phyloP scores from a whole-genome alignment of 37 sponge, comb jelly and placozoan species.

The Spongilla lacustris region DNA sequence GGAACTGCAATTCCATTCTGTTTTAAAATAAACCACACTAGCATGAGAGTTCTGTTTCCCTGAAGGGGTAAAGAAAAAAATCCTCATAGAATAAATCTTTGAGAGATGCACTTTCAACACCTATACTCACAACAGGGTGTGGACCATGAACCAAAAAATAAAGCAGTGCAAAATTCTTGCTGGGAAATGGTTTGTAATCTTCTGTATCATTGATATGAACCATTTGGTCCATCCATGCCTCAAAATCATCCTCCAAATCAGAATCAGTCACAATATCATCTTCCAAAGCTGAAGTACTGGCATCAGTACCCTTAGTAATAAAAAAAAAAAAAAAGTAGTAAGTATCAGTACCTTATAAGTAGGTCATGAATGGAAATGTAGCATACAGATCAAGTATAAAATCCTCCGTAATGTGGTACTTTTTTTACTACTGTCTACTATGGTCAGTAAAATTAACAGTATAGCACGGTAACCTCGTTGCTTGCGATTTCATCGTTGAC shows the following conservation, averaged over 20 bases:
- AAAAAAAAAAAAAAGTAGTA: no score
- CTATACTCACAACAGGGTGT: background rate
- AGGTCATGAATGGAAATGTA: no score
- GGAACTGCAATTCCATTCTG: background rate
- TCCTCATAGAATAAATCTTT: background rate
- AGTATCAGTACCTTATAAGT: no score
- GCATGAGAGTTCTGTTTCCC: background rate
- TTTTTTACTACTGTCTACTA: no score
- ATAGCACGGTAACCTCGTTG: background rate
- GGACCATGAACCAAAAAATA: background rate
- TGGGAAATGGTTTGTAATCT: background rate
- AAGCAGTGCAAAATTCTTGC: background rate
- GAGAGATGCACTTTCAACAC: background rate
- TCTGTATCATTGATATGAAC: background rate
- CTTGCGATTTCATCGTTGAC: background rate
- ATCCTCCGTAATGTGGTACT: no score
- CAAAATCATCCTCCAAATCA: background rate
- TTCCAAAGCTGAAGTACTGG: background rate
- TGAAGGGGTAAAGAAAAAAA: background rate
- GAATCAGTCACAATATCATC: background rate
- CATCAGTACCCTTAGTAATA: background rate
- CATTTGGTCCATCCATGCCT: background rate
- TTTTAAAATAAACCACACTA: background rate
- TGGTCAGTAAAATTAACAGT: no score
- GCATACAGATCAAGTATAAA: no score